These are phyloP conservation scores for Dasypolia templi DNA, from an alignment of 2,888 invertebrate genomes.

Conservation along the genomic window DNA sequence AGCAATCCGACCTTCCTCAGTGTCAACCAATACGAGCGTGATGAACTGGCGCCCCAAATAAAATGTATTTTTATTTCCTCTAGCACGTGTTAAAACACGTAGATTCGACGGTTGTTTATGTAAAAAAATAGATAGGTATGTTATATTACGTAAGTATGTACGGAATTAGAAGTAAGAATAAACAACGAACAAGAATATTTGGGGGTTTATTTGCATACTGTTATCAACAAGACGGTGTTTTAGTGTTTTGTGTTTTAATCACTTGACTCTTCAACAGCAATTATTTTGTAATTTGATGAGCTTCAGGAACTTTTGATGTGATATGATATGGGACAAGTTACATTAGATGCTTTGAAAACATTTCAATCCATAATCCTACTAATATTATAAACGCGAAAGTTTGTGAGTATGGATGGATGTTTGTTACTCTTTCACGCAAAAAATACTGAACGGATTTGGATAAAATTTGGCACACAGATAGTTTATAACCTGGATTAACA, in stretches of 20 bases:
- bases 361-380: too few species aligned
- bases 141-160: constrained; percentile 35
- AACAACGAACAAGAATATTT: constrained; percentile 21
- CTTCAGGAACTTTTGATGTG: neutral
- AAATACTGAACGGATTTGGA: too few species aligned
- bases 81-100: constrained; percentile 38
- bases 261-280: too few species aligned
- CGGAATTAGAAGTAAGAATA: constrained; percentile 43
- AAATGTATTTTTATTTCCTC: constrained; percentile 54
- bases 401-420: too few species aligned
- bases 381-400: too few species aligned
- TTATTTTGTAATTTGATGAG: neutral
- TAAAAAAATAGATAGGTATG: constrained; percentile 44
- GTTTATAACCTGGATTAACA: too few species aligned
- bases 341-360: neutral
- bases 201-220: constrained; percentile 6
- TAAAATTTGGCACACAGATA: too few species aligned
- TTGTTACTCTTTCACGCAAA: too few species aligned
- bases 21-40: constrained; percentile 60
- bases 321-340: neutral
- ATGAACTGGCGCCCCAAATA: constrained; percentile 53
- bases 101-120: constrained; percentile 42
- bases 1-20: constrained; percentile 59
- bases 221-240: neutral
- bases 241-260: constrained; percentile 12